Conservation (phyloP, 2,113 vertebrate genomes). For the Tragelaphus imberbis region DNA sequence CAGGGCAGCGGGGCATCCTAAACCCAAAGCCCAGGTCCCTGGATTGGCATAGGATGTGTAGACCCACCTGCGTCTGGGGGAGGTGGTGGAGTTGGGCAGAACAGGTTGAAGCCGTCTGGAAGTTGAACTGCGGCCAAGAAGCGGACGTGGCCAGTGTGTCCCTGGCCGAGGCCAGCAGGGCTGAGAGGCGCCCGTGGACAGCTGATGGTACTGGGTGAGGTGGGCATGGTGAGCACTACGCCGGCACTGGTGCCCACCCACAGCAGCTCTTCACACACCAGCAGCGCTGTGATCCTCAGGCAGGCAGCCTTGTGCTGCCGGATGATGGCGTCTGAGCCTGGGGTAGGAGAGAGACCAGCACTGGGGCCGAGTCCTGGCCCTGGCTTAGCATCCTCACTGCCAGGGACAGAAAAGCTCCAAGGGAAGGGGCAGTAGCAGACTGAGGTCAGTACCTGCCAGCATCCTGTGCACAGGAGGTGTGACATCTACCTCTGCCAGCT, state of each 20-base stretch:
- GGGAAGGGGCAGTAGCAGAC: neutral
- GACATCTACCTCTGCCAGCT: slow-evolving; percentile 93
- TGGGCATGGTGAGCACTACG: slow-evolving; percentile 90
- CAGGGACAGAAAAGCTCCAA: no score
- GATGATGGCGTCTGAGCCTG: slow-evolving; percentile 97
- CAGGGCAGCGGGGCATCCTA: neutral
- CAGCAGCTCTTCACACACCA: slow-evolving; percentile 94
- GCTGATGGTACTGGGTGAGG: slow-evolving; percentile 81
- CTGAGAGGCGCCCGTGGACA: slow-evolving; percentile 78
- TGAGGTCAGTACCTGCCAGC: slow-evolving; percentile 87
- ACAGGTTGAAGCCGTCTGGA: slow-evolving; percentile 89
- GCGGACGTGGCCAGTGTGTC: slow-evolving; percentile 96
- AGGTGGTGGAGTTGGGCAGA: slow-evolving; percentile 80
- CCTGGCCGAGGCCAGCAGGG: slow-evolving; percentile 92
- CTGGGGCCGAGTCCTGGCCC: neutral
- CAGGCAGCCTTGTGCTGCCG: slow-evolving; percentile 98
- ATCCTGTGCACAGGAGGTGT: slow-evolving; percentile 98
- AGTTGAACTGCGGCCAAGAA: slow-evolving; percentile 96
- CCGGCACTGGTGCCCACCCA: slow-evolving; percentile 98
- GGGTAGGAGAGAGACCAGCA: neutral
- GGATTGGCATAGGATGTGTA: neutral
- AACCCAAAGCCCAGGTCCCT: neutral
- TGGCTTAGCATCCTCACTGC: neutral
- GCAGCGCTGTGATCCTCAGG: slow-evolving; percentile 93
- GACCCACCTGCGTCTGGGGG: slow-evolving; percentile 74